phyloP scores from a whole-genome alignment of 2,113 vertebrate species.

The Anseranas semipalmata region DNA sequence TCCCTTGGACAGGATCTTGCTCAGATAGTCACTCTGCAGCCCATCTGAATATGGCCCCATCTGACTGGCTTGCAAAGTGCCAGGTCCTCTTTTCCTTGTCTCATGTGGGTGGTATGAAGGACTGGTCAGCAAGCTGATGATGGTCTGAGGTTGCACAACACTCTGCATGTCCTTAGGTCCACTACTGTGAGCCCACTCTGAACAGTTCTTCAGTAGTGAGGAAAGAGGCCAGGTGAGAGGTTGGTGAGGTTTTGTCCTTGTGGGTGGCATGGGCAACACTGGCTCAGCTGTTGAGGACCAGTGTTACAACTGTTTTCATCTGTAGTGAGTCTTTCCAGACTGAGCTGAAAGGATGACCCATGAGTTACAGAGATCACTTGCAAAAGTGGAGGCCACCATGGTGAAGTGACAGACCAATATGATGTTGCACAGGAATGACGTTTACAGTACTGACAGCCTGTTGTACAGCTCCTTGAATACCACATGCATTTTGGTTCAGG shows the following conservation, averaged over 20 bases:
- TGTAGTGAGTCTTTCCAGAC: background rate
- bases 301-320: background rate
- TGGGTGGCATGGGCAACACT: fast-evolving
- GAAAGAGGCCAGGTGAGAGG: background rate
- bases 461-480: background rate
- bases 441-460: background rate
- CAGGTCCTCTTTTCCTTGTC: background rate
- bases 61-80: background rate
- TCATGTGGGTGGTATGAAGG: background rate
- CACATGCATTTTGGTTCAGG: background rate
- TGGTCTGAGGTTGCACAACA: background rate
- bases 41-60: background rate
- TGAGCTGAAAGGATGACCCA: background rate
- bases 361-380: background rate
- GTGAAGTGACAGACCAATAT: background rate
- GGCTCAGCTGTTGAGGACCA: background rate
- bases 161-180: background rate
- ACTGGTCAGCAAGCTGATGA: background rate
- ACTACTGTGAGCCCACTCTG: background rate
- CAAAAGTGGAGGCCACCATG: background rate
- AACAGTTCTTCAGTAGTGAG: background rate
- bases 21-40: background rate
- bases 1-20: background rate
- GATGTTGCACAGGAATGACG: background rate
- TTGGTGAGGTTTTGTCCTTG: fast-evolving